Base-by-base conservation (phyloP, 2,888 invertebrate species). In the Agrypnus murinus region DNA sequence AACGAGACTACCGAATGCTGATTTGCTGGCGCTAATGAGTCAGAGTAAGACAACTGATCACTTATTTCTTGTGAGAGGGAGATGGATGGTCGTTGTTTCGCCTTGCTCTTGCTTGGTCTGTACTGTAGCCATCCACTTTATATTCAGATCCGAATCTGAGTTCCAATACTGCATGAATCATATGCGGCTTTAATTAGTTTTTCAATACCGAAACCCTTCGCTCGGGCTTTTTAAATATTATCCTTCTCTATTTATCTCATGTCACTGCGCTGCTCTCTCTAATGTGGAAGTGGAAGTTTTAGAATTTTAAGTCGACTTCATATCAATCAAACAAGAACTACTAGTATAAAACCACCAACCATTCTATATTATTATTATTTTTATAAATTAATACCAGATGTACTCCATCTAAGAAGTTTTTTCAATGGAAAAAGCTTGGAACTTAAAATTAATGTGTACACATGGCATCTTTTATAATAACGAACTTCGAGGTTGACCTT, bases 1-100 rank as follows among this genome's bases (percentile, higher is more conserved):
- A 85, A 84, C 69, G 83, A 83, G 84, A 80, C 81, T 78, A 79
- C 78, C 81, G 81, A 83, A 82, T 83, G 83, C 84, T 82, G 82
- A 83, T 83, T 83, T 78, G 77, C 75, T 68, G 65, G 72, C 73
- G 74, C 74, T 78, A 78, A 76, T 78, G 82, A 76, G 78, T 71
- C 74, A 78, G 81, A 77, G 80, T 75, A 78, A 80, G 77, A 74
- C 64, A 62, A 67, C 64, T 60, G 70, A 72, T 68, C 53, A 72
- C 67, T 71, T 68, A 71, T 57, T 55, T 46, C 58, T 55, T 73
- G 82, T 72, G 82, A 80, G 80, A 79, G 81, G 79, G 73, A 79
- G 81, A 80, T 79, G 81, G 79, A 82, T 80, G 78, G 80, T 81
- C 80, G 81, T 80, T 77, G 82, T 84, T 84, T 83, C 83, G 82